phyloP scores from a whole-genome alignment of 1,140 invertebrate genomes.

The Batillaria attramentaria region DNA sequence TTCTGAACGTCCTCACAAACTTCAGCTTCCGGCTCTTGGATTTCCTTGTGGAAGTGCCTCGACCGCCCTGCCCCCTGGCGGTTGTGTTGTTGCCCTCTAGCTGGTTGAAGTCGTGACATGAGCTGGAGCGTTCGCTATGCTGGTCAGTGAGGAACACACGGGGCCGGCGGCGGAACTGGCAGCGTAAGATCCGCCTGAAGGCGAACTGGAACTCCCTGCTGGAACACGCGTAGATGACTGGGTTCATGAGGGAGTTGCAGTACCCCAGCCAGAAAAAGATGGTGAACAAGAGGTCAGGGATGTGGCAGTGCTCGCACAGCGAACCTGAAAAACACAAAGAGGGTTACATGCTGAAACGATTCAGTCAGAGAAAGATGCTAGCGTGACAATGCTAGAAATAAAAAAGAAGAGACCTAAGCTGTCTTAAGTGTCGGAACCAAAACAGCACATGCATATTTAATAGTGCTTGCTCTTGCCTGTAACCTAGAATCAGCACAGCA shows the following conservation, averaged over 20 bases:
- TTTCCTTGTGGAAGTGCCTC: neutral
- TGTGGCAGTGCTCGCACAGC: conserved; percentile 51
- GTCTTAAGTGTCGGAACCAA: no score
- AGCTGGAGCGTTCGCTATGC: conserved; percentile 20
- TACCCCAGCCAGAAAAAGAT: conserved; percentile 83
- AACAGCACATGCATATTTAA: no score
- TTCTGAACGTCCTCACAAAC: conserved; percentile 23
- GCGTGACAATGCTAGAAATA: no score
- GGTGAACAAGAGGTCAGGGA: conserved; percentile 63
- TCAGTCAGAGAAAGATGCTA: no score
- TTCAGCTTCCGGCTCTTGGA: neutral
- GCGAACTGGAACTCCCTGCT: conserved; percentile 92
- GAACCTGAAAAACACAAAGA: conserved; percentile 71
- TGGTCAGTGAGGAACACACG: conserved; percentile 39
- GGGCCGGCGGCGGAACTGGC: conserved; percentile 40
- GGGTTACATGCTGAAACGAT: neutral
- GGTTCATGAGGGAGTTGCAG: conserved; percentile 86
- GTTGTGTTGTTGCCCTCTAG: neutral
- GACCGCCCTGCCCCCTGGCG: neutral
- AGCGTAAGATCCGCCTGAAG: conserved; percentile 59
- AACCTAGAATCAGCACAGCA: no score
- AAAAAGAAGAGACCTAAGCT: no score
- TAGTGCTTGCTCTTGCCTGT: no score
- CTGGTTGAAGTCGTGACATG: conserved; percentile 21
- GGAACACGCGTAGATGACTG: conserved; percentile 97